Percentiles rank a stretch among this genome's conserved stretches.
Conservation (phyloP, 2,797 vertebrate species). For the Epinephelus malabaricus region DNA sequence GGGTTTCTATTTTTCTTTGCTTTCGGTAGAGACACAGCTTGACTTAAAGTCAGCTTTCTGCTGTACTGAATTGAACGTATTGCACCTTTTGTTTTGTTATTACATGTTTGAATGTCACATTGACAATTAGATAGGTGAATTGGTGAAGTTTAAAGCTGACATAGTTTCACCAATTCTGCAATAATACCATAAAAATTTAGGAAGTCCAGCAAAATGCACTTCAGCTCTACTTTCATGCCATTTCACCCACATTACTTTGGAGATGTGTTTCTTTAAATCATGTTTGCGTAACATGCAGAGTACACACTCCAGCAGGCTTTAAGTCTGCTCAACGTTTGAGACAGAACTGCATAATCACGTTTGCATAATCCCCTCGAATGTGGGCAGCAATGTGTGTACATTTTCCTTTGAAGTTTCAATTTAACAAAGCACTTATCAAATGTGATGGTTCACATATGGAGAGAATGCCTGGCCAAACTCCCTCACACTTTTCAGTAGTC, state of each 20-base stretch:
- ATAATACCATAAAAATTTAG: background rate
- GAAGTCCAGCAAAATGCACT: too few species aligned
- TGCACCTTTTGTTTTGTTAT: background rate
- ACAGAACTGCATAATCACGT: background rate
- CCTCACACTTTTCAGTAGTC: too few species aligned
- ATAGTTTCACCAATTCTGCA: background rate
- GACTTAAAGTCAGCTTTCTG: background rate
- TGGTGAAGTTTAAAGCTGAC: background rate
- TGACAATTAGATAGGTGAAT: background rate
- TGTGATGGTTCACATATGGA: background rate
- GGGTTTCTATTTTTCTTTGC: background rate
- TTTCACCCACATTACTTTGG: background rate
- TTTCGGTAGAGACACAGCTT: background rate
- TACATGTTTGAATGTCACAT: too few species aligned
- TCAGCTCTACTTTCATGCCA: background rate
- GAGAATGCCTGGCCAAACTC: background rate
- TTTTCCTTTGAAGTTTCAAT: background rate
- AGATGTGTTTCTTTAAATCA: background rate
- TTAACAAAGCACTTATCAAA: background rate
- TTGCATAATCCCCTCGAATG: slow-evolving; percentile 19
- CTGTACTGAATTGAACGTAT: background rate
- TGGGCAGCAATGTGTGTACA: background rate
- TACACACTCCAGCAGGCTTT: background rate
- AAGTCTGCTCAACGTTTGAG: background rate
- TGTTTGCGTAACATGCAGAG: background rate